A percentile compares a stretch with the other conserved stretches of the same genome.
Evolutionary conservation across 1,140 invertebrate species (phyloP).

Genomic region (Drosophila suzukii): DNA sequence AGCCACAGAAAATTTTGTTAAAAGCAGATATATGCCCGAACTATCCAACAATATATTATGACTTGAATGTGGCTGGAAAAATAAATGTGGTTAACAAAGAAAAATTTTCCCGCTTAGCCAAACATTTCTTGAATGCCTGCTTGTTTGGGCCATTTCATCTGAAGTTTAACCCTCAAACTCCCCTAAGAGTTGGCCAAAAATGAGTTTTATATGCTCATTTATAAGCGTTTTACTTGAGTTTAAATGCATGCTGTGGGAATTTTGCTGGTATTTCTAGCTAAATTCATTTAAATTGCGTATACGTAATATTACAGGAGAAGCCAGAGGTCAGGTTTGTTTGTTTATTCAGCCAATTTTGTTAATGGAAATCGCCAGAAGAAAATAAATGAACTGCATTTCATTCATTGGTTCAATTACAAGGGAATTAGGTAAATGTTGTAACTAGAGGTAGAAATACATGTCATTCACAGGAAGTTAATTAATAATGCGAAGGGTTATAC

Average conservation of each 20-base stretch:
- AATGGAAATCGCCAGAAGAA: constrained; percentile 34
- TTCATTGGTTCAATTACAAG: constrained; percentile 20
- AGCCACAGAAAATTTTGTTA: constrained; percentile 1
- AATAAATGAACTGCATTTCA: constrained; percentile 35
- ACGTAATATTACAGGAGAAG: constrained; percentile 21
- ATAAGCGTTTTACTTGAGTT: constrained; percentile 44
- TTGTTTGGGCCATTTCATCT: constrained; percentile 13
- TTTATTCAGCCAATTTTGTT: constrained; percentile 44
- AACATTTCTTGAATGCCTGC: constrained; percentile 2
- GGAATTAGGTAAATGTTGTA: background rate
- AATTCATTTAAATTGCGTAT: constrained; percentile 58
- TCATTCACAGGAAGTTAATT: constrained; percentile 40
- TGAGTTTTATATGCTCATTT: constrained; percentile 56
- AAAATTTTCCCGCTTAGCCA: constrained; percentile 13
- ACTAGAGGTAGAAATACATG: background rate
- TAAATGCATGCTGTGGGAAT: constrained; percentile 65
- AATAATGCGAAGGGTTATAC: constrained; percentile 38
- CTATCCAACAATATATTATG: constrained; percentile 7
- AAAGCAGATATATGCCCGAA: constrained; percentile 1
- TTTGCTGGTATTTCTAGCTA: constrained; percentile 37
- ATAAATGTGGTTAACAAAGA: constrained; percentile 1
- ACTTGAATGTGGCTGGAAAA: constrained; percentile 14
- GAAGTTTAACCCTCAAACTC: background rate
- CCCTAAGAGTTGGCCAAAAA: constrained; percentile 28
- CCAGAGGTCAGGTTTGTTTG: constrained; percentile 15